Conservation (phyloP, 1,140 invertebrate genomes). For the Drosophila melanica region DNA sequence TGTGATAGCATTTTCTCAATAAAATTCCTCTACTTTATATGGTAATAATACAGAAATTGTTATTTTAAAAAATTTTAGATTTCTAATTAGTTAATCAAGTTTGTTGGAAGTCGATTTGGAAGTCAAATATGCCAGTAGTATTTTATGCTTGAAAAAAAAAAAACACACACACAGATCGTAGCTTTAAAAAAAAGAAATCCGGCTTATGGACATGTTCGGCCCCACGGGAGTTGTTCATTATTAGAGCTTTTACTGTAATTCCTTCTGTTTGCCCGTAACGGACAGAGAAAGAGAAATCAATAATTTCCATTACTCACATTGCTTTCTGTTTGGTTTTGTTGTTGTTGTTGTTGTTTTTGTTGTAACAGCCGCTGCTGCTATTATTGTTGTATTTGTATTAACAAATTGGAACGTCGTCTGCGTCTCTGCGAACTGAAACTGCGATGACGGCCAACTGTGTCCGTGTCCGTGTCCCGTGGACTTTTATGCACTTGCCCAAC, state of each 20-base stretch:
- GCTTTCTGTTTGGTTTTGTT: slow-evolving; percentile 49
- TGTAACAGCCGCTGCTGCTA: slow-evolving; percentile 29
- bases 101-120: too few species aligned
- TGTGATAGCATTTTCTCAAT: too few species aligned
- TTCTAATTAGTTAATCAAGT: too few species aligned
- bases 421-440: slow-evolving; percentile 40
- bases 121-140: too few species aligned
- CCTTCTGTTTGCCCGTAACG: slow-evolving; percentile 27
- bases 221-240: slow-evolving; percentile 2
- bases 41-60: too few species aligned
- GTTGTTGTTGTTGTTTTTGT: slow-evolving; percentile 16
- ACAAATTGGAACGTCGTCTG: slow-evolving; percentile 42
- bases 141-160: too few species aligned
- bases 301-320: slow-evolving; percentile 74
- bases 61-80: too few species aligned
- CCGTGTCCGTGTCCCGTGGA: slow-evolving; percentile 38
- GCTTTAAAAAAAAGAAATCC: too few species aligned
- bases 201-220: background rate
- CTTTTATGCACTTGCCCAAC: slow-evolving; percentile 63
- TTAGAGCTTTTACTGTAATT: slow-evolving; percentile 6
- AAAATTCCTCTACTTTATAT: too few species aligned
- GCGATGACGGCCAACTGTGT: slow-evolving; percentile 42
- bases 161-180: too few species aligned
- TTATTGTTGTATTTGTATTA: slow-evolving; percentile 42
- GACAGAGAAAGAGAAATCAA: slow-evolving; percentile 61